Evolutionary conservation across 2,888 invertebrate genomes (phyloP), one percentile per base, ranked within the genome.

Genomic region (Colostygia pectinataria): DNA sequence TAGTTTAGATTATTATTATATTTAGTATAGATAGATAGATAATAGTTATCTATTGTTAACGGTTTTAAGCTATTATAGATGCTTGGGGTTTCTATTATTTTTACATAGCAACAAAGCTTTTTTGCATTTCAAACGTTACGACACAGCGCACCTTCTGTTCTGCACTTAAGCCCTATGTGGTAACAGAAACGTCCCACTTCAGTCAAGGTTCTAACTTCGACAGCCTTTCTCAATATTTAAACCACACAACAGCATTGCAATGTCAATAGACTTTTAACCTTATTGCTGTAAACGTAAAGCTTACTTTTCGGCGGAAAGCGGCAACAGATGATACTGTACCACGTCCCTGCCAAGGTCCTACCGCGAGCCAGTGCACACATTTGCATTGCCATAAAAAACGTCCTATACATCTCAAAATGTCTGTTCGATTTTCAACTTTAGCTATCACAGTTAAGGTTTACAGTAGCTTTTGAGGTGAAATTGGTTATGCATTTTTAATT

Each of bases 141-240:
- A 71, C 77, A 81, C 72, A 74, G 65, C 65, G 63, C 72, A 74
- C 80, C 83, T 83, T 80, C 79, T 83, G 77, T 83, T 77, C 78
- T 78, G 74, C 77, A 80, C 76, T 82, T 83, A 85, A 78, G 80
- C 75, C 77, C 83, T 80, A 77, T 85, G 85, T 84, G 80, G 87
- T 86, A 86, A 85, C 73, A 66, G 59, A 75, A 75, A 69, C 81
- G 86, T 83, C 85, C 85, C 73, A 89, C 80, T 87, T 84, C 84
- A 83, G 75, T 79, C 87, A 87, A 89, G 87, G 87, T 74, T 83
- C 81, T 78, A 83, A 80, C 79, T 77, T 74, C 73, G 68, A 73
- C 66, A 60, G 53, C 54, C 31, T 41, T 53, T 43, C 51, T 43
- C 42, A 63, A 20, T 13, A 25, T 41, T 40, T 55, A 68, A 75